Percentiles rank a stretch among this genome's conserved stretches.
These are phyloP conservation scores for Naja naja DNA, from an alignment of 2,113 vertebrate genomes.

Conservation along the genomic window DNA sequence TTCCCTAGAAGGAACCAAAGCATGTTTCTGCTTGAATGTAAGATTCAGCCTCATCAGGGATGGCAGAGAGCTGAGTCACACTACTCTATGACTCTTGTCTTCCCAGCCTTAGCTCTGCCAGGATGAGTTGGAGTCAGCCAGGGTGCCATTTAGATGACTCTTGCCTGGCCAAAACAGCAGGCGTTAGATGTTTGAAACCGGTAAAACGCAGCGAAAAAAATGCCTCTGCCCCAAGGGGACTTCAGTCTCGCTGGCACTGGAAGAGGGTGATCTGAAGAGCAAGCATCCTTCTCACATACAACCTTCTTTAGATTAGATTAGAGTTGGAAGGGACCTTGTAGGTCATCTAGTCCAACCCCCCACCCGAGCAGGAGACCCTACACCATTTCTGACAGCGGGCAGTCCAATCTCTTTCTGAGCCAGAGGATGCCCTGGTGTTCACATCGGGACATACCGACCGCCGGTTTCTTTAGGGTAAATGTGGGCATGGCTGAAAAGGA, in stretches of 20 bases:
- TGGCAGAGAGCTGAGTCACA: background rate
- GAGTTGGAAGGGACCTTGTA: too few relatives aligned
- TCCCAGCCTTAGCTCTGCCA: background rate
- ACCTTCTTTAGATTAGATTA: too few relatives aligned
- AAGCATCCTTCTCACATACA: background rate
- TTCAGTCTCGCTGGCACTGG: background rate
- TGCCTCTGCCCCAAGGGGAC: background rate
- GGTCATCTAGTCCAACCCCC: too few relatives aligned
- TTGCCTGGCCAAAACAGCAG: background rate
- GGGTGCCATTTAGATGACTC: background rate
- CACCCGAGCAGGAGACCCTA: too few relatives aligned
- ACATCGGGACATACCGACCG: background rate
- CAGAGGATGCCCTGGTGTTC: background rate
- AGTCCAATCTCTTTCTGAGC: background rate
- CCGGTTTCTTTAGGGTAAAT: background rate
- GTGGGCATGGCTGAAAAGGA: too few relatives aligned
- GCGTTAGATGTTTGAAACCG: background rate
- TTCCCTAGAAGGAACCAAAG: background rate
- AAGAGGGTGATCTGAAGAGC: background rate
- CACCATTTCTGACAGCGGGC: too few relatives aligned
- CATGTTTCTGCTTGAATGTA: background rate
- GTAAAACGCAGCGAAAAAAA: background rate
- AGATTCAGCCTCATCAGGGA: background rate
- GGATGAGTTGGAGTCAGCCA: too few relatives aligned
- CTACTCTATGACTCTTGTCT: background rate